phyloP scores from a whole-genome alignment of 2,113 vertebrate genomes.

The Pluvianellus socialis region DNA sequence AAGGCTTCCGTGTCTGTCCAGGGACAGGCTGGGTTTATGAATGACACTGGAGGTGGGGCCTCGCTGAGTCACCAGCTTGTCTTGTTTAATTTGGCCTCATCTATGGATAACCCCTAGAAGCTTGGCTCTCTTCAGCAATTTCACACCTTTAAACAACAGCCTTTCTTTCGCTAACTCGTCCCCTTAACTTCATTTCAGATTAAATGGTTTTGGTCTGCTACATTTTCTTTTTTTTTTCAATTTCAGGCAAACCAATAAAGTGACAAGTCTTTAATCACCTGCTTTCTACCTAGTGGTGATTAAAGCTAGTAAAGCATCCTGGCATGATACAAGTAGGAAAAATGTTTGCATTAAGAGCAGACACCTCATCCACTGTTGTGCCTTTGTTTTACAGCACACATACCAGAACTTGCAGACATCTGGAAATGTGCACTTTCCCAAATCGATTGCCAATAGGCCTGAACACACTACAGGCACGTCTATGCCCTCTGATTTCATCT shows the following conservation, averaged over 20 bases:
- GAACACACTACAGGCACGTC: not conserved
- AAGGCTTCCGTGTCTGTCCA: not conserved
- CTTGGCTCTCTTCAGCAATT: not conserved
- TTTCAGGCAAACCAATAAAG: not conserved
- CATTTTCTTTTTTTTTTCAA: not conserved
- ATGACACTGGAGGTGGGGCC: not conserved
- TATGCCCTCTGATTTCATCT: not conserved
- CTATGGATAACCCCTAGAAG: not conserved
- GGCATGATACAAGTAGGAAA: not conserved
- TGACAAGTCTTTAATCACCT: not conserved
- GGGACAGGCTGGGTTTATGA: conserved; percentile 2
- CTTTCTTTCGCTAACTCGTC: not conserved
- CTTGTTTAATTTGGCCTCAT: conserved; percentile 25
- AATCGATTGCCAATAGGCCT: not conserved
- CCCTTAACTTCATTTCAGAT: not conserved
- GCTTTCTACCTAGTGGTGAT: not conserved
- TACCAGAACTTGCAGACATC: conserved; percentile 20
- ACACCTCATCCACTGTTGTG: not conserved
- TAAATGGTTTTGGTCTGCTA: not conserved
- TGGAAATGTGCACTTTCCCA: not conserved
- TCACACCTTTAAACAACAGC: conserved; percentile 35
- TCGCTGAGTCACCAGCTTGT: not conserved
- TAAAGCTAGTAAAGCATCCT: conserved; percentile 14
- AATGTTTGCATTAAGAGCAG: not conserved
- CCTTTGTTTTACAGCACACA: not conserved